Base-by-base conservation (phyloP, 2,888 invertebrate genomes). In the Cryptops parisi region DNA sequence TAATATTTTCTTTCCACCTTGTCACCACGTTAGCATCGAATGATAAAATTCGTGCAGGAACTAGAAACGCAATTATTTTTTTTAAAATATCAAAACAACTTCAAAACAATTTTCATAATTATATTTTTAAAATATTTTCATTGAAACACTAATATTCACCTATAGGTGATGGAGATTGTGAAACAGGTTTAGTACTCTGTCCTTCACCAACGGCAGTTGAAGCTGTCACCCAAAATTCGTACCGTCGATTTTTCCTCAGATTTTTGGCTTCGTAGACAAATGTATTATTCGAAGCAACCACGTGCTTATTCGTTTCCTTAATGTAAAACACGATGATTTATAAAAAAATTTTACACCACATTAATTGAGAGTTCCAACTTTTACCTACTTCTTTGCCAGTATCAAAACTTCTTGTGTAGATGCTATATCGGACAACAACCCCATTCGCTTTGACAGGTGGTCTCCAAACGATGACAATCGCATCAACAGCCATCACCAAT, bases 381-480 rank as follows among this genome's bases (percentile, higher is more conserved):
- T n/a, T 4, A 39, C 39, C 22, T 39, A 55, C 56, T n/a, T 56
- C 54, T 4, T 51, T 49, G n/a, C 19, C 54, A 44, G 17, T 47
- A 24, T 60, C 57, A 5, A 44, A 52, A 44, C 59, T 58, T 21
- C 56, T 47, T 33, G 58, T 57, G 57, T 66, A 67, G 23, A 71
- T 58, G n/a, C 62, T 64, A 57, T 68, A 71, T 55, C 65, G 63
- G 3, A 61, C 66, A 22, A 70, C 58, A 45, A 66, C 55, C 19
- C 71, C 71, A 58, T 70, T 70, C 1, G 63, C 61, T 23, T 63
- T 60, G 24, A 61, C 53, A 5, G 71, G 70, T 23, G 64, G 63
- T 58, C 64, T 63, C 71, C 71, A 71, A 6, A 67, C 63, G 19
- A 69, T 64, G 46, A 68, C 56, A 26, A 70, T 63, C 45, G 64